Percentiles rank a stretch among this genome's conserved stretches.
Evolutionary conservation across 2,113 vertebrate species (phyloP).

Genomic region (Bos javanicus): DNA sequence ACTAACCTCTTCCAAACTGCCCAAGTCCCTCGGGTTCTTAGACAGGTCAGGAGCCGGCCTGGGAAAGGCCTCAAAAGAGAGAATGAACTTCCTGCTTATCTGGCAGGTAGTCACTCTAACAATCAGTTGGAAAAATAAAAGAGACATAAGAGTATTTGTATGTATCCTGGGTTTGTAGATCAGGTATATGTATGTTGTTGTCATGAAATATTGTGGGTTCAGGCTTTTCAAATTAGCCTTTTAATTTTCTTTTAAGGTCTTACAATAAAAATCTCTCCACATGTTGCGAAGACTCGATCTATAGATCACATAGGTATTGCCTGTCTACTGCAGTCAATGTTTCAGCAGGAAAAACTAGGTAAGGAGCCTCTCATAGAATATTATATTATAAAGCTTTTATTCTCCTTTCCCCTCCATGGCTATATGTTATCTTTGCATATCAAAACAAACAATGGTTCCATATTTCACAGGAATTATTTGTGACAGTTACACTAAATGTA

Average conservation of each 20-base stretch:
- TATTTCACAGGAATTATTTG: constrained; percentile 46
- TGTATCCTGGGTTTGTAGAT: background rate
- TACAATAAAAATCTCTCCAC: background rate
- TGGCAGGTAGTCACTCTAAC: background rate
- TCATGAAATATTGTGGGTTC: background rate
- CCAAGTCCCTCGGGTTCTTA: background rate
- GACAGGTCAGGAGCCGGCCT: background rate
- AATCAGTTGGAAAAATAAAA: constrained; percentile 16
- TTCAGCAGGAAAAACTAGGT: constrained; percentile 12
- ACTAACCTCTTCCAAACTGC: background rate
- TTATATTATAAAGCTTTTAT: constrained; percentile 33
- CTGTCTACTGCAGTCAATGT: background rate
- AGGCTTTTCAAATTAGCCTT: background rate
- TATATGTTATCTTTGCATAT: background rate
- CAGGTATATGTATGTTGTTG: background rate
- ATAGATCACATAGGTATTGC: background rate
- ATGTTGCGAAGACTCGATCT: background rate
- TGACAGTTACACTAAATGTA: constrained; percentile 11
- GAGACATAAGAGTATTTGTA: background rate
- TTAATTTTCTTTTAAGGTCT: constrained; percentile 4
- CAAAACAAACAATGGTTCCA: background rate
- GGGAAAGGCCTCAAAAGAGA: background rate
- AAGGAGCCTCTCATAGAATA: background rate
- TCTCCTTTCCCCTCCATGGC: background rate
- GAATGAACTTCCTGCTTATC: background rate